These are phyloP conservation scores for Poecile montanus DNA, from an alignment of 2,797 vertebrate genomes.

Conservation along the genomic window DNA sequence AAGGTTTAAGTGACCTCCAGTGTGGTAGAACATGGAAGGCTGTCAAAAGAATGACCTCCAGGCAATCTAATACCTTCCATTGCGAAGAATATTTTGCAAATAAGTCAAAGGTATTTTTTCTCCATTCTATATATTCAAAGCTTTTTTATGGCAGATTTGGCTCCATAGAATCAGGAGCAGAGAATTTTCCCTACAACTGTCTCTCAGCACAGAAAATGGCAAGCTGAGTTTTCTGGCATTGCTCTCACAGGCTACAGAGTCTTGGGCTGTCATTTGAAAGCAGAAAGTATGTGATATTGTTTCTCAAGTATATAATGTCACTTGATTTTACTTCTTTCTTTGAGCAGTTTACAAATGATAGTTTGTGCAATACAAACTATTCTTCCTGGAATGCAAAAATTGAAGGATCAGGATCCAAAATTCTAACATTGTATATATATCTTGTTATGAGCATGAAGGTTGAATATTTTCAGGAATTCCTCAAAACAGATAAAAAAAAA, in stretches of 20 bases:
- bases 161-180: not conserved
- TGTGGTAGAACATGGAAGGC: not conserved
- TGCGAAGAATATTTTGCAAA: not conserved
- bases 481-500: not conserved
- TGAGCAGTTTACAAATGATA: not conserved
- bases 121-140: not conserved
- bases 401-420: not conserved
- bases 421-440: not conserved
- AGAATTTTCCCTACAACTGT: not conserved
- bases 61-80: not conserved
- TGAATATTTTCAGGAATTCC: not conserved
- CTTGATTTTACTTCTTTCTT: not conserved
- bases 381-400: not conserved
- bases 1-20: not conserved
- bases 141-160: not conserved
- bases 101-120: not conserved
- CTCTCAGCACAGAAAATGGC: not conserved
- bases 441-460: not conserved
- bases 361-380: not conserved
- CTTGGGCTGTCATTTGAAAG: not conserved
- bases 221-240: not conserved
- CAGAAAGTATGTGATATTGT: accelerated
- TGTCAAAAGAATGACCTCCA: not conserved
- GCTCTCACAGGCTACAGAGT: not conserved
- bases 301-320: not conserved